Conservation (phyloP, 2,113 vertebrate species). For the Phylloscopus trochiloides region DNA sequence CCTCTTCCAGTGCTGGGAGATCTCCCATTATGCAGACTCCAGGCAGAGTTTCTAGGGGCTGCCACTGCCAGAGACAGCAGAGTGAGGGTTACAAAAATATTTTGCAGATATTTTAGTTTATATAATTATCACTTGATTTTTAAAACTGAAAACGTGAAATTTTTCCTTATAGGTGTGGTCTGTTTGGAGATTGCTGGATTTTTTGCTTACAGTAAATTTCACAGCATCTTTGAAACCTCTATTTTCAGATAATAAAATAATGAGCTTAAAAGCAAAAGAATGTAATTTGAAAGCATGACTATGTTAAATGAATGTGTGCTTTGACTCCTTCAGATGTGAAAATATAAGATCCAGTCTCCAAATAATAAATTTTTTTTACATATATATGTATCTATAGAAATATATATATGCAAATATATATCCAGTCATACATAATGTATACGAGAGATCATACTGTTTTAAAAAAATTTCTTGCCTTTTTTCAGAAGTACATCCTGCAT, state of each 20-base stretch:
- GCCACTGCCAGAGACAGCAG: neutral
- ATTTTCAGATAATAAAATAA: neutral
- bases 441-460: neutral
- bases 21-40: neutral
- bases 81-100: neutral
- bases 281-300: neutral
- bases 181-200: neutral
- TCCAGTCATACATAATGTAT: neutral
- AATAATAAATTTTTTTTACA: neutral
- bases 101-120: neutral
- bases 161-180: too few relatives aligned
- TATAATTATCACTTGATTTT: neutral
- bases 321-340: neutral
- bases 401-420: neutral
- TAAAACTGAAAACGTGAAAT: neutral
- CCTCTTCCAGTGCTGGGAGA: neutral
- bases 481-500: neutral
- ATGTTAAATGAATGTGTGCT: neutral
- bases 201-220: neutral
- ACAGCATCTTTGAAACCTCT: neutral
- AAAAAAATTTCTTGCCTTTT: neutral
- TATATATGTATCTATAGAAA: neutral
- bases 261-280: neutral
- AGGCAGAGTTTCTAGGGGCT: neutral
- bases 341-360: neutral